These are phyloP conservation scores for Ornithoptera priamus DNA, from an alignment of 2,888 invertebrate genomes.

Conservation along the genomic window DNA sequence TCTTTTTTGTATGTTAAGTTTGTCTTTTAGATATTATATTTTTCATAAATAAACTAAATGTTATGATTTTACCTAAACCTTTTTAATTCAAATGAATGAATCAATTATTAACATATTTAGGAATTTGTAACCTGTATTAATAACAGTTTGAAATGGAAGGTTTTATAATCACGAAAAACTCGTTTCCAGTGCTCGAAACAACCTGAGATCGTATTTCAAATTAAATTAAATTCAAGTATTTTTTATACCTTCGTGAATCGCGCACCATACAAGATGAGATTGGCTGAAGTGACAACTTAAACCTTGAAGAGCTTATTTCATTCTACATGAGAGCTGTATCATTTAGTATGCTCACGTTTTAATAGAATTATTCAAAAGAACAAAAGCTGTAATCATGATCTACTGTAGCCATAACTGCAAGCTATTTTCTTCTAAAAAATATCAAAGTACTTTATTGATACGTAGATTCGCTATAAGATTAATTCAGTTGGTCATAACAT, in stretches of 20 bases:
- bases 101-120: background rate
- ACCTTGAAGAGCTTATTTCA: conserved; percentile 19
- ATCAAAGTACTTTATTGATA: no score
- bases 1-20: background rate
- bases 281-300: conserved; percentile 21
- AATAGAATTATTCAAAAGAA: conserved; percentile 14
- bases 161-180: background rate
- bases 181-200: background rate
- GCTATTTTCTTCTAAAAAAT: no score
- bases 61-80: background rate
- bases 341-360: conserved; percentile 12
- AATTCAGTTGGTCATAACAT: background rate
- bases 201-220: background rate
- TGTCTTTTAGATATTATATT: no score
- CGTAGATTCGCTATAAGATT: no score
- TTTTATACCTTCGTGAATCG: conserved; percentile 14
- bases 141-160: background rate
- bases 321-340: conserved; percentile 8
- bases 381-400: background rate
- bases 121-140: background rate
- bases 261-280: conserved; percentile 20
- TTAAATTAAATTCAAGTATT: conserved; percentile 13
- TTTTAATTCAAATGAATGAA: background rate
- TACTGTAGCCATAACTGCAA: background rate
- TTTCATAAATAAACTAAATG: no score